Evolutionary conservation across 2,797 vertebrate genomes (phyloP), one percentile per base, ranked within the genome.

Genomic region (Alauda arvensis): DNA sequence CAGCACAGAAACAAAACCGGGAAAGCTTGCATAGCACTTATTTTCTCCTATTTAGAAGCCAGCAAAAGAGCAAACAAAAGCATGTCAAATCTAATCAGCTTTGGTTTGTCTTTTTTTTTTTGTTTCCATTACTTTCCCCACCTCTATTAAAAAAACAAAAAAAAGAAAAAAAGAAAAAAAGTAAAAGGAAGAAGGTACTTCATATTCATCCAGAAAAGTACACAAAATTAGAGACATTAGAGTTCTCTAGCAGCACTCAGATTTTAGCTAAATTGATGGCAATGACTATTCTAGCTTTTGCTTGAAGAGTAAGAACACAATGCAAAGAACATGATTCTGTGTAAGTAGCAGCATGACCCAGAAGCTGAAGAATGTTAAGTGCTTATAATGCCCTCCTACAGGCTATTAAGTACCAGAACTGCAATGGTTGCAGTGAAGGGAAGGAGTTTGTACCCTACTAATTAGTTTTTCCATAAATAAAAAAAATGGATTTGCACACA

Each of bases 61-160:
- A 61, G 8, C 5, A 72, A 40, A 76, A 76, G 16, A 81, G 14
- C 31, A 59, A 85, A 49, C 10, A 68, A 69, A 87, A 42, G 3
- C 16, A 69, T 56, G 9, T 18, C 53, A 19, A 40, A 39, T 59
- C 7, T 84, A 69, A 55, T 6, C 14, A 72, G 11, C 12, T 79
- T 59, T 13, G 3, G 1, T 51, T 84, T 72, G 10, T 68, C 31
- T 77, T 84, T 4, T 60, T 55, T 74, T 49, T 65, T 39, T 55
- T 74, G 45, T 65, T 39, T 3, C 14, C 26, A 6, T 28, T 26
- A 4, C 21, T 48, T 25, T 25, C 2, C 16, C 2, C 10, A 34
- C 1, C 1, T 17, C 2, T 17, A 25, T 39, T 18, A 29, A n/a
- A 18, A 34, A 37, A 14, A 12, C 14, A n/a, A n/a, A 6, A n/a